Evolutionary conservation across 2,113 vertebrate genomes (phyloP).

Genomic region (rabbit (Oryctolagus cuniculus)): mOryCun1.1 NC_091435.1:173044001-173044500

Average conservation of each 20-base stretch:
- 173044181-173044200: background rate
- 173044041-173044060: background rate
- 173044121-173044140: background rate
- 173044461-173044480: background rate
- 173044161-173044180: background rate
- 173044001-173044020: background rate
- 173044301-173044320: background rate
- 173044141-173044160: background rate
- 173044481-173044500: background rate
- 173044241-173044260: background rate
- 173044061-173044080: background rate
- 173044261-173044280: background rate
- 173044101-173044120: background rate
- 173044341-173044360: background rate
- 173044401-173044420: background rate
- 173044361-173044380: background rate
- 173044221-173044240: background rate
- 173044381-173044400: background rate
- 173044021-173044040: background rate
- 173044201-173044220: too few species aligned
- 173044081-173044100: background rate
- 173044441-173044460: background rate
- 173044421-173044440: background rate
- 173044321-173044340: background rate
- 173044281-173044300: background rate